These are phyloP conservation scores for Neolamprologus sp. DNA, from an alignment of 2,113 vertebrate species.

Conservation along the genomic window DNA sequence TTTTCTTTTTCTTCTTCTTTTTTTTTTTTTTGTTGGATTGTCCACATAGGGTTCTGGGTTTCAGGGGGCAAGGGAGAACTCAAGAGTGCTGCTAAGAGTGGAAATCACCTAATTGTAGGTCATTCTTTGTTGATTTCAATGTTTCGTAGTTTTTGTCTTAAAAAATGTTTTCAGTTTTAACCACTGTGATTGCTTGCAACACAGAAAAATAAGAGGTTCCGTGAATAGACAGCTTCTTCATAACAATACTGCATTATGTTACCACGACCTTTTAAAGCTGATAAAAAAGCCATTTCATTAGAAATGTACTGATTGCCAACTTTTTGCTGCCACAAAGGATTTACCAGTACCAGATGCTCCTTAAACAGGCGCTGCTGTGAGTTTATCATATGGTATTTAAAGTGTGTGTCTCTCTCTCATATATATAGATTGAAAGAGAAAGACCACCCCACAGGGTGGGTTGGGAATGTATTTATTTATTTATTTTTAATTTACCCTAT, in stretches of 20 bases:
- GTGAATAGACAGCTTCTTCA: not conserved
- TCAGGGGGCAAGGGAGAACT: not conserved
- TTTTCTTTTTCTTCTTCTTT: not conserved
- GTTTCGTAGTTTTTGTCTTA: not conserved
- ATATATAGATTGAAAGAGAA: not conserved
- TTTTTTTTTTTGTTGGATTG: not conserved
- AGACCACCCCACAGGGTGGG: not conserved
- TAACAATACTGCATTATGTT: not conserved
- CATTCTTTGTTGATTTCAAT: not conserved
- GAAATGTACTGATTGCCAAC: constrained; percentile 21
- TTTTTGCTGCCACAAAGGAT: not conserved
- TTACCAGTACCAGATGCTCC: constrained; percentile 14
- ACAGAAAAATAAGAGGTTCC: not conserved
- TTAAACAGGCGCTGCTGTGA: not conserved
- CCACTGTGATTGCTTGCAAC: not conserved
- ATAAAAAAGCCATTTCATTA: constrained; percentile 12
- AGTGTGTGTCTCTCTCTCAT: not conserved
- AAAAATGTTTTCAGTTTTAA: not conserved
- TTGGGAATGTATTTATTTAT: not conserved
- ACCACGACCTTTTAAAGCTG: constrained; percentile 27
- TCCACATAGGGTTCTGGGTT: not conserved
- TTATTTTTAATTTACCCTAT: not conserved
- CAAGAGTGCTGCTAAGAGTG: not conserved
- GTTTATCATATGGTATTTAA: not conserved
- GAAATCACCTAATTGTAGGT: not conserved